Percentiles rank a stretch among this genome's conserved stretches.
phyloP scores from a whole-genome alignment of 2,113 vertebrate species.

The Dermatemys mawii region DNA sequence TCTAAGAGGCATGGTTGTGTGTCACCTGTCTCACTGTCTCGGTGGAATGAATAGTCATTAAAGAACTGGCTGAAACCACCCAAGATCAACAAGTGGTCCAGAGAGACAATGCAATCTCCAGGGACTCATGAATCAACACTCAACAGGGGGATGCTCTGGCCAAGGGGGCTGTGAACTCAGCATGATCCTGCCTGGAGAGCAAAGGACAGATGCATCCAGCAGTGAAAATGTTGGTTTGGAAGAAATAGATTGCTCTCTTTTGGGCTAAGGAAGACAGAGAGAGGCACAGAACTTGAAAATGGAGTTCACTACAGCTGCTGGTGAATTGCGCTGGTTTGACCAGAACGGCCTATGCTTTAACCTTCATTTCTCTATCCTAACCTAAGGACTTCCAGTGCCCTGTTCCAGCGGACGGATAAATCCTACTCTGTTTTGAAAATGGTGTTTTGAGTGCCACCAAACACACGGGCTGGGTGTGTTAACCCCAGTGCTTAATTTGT shows the following conservation, averaged over 20 bases:
- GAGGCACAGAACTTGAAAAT: not conserved
- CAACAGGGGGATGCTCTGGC: not conserved
- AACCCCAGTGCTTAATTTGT: not conserved
- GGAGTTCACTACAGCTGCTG: not conserved
- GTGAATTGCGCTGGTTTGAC: not conserved
- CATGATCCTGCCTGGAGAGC: not conserved
- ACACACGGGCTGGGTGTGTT: not conserved
- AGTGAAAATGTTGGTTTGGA: not conserved
- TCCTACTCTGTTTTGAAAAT: not conserved
- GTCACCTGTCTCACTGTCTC: not conserved
- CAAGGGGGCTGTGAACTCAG: not conserved
- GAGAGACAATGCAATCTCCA: not conserved
- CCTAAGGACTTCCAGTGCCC: not conserved
- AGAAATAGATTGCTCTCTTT: not conserved
- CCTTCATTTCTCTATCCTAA: not conserved
- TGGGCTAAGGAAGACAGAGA: not conserved
- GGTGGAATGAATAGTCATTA: not conserved
- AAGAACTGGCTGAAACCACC: not conserved
- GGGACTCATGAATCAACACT: not conserved
- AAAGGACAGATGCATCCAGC: not conserved
- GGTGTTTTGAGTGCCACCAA: not conserved
- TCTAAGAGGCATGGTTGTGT: not conserved
- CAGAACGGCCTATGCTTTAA: not conserved
- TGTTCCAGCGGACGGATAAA: not conserved
- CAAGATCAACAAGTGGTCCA: not conserved